Evolutionary conservation across 2,113 vertebrate genomes (phyloP), one percentile per base, ranked within the genome.

Genomic region (Crotalus tigris): DNA sequence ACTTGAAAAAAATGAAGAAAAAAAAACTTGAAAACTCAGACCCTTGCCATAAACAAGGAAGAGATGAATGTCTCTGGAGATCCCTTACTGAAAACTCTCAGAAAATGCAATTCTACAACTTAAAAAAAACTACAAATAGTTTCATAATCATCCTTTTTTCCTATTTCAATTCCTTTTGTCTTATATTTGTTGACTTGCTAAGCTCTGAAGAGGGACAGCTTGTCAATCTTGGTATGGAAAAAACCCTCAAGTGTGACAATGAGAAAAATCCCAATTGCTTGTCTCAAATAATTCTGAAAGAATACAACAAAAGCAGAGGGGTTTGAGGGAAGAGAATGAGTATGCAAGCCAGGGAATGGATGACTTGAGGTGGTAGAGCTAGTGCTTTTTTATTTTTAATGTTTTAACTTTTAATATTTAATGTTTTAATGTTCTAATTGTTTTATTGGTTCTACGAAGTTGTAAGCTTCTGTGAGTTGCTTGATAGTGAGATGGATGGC

Each of bases 161-260:
- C 6, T 39, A 19, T n/a, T 55, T n/a, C 11, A 54, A 9, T 46
- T 46, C 19, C 5, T 44, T 90, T 61, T 86, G 44, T 46, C 58
- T 87, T 10, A 53, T 69, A 53, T 93, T 88, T 93, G 85, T 58
- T 87, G 89, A 88, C 51, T 55, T 44, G 58, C 58, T 91, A 69
- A 93, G 10, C 81, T 61, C 51, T 75, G 58, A 93, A 93, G 59
- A 53, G 21, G 26, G 26, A 44, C 26, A n/a, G 44, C 51, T 61
- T 91, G 92, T 87, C 81, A 93, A 69, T 93, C 58, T 90, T 91
- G 64, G 54, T 86, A 29, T 39, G 12, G 55, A 58, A 59, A 46
- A 85, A 75, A 19, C 11, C 46, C 13, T 61, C 75, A 59, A 93
- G 59, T 53, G 55, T 29, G 49, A 51, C 26, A 39, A 59, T 39